Evolutionary conservation across 1,140 invertebrate species (phyloP).

Genomic region (Callitettix versicolor): DNA sequence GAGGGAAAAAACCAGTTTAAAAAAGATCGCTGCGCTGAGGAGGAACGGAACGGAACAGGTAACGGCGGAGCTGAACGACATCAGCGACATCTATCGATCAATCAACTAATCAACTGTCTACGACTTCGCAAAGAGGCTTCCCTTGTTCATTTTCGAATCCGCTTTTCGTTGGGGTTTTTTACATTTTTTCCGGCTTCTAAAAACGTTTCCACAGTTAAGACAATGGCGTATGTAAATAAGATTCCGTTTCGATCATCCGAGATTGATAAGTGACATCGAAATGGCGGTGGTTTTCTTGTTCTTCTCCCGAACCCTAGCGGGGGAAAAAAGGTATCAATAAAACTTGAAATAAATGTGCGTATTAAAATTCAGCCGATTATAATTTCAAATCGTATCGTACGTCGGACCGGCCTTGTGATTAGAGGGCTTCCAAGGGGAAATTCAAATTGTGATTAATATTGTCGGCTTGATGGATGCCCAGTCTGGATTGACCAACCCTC

Average conservation of each 20-base stretch:
- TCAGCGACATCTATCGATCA: too few relatives aligned
- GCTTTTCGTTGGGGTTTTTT: slow-evolving; percentile 1
- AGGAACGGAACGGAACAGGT: background rate
- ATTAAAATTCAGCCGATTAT: slow-evolving; percentile 18
- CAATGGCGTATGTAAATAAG: slow-evolving; percentile 9
- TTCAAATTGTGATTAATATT: slow-evolving; percentile 1
- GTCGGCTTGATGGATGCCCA: too few relatives aligned
- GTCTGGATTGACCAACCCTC: too few relatives aligned
- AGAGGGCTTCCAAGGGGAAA: slow-evolving; percentile 11
- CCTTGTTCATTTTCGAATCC: slow-evolving; percentile 4
- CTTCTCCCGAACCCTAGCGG: too few relatives aligned
- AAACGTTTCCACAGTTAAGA: background rate
- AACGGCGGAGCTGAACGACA: too few relatives aligned
- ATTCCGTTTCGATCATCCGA: background rate
- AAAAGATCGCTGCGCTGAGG: slow-evolving; percentile 1
- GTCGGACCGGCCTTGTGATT: slow-evolving; percentile 1
- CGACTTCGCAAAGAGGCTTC: background rate
- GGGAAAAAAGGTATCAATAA: background rate
- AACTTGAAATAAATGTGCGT: slow-evolving; percentile 17
- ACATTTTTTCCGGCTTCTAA: background rate
- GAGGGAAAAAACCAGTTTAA: too few relatives aligned
- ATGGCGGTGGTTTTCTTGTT: background rate
- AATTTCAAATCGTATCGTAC: slow-evolving; percentile 13
- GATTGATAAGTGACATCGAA: slow-evolving; percentile 8
- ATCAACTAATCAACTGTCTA: too few relatives aligned